Conservation (phyloP, 2,888 invertebrate species). For the Tetranychus piercei region DNA sequence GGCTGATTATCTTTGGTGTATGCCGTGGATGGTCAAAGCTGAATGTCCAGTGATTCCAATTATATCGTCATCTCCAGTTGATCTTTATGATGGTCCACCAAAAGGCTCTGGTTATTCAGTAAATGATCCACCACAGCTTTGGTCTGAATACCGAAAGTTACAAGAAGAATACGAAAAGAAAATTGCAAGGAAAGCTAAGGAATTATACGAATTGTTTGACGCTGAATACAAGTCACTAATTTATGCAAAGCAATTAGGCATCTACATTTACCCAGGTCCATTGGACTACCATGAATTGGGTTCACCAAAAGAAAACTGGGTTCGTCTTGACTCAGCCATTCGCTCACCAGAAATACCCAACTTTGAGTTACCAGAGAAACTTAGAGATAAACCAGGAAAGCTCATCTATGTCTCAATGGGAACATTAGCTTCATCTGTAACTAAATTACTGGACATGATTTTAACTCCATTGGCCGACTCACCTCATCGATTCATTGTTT, state of each 20-base stretch:
- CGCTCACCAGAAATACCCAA: not conserved
- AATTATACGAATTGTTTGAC: not conserved
- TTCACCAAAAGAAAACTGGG: not conserved
- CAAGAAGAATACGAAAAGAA: not conserved
- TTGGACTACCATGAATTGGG: slow-evolving; percentile 7
- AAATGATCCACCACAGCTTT: not conserved
- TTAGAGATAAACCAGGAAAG: slow-evolving; percentile 7
- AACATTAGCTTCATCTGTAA: not conserved
- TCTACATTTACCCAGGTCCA: slow-evolving; percentile 9
- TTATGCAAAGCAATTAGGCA: not conserved
- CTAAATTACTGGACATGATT: slow-evolving; percentile 3
- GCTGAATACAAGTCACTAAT: not conserved
- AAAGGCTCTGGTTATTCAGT: not conserved
- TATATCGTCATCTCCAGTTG: not conserved
- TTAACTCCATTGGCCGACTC: slow-evolving; percentile 1
- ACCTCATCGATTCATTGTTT: slow-evolving; percentile 7
- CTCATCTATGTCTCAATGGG: slow-evolving; percentile 16
- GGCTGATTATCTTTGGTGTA: not conserved
- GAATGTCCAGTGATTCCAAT: slow-evolving; percentile 2
- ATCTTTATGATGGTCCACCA: not conserved
- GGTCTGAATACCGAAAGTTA: not conserved
- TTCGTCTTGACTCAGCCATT: not conserved
- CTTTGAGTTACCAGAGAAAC: slow-evolving; percentile 11
- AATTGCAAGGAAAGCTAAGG: not conserved
- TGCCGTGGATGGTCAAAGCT: slow-evolving; percentile 1